Conservation (phyloP, 2,888 invertebrate species). For the Nephrotoma appendiculata region DNA sequence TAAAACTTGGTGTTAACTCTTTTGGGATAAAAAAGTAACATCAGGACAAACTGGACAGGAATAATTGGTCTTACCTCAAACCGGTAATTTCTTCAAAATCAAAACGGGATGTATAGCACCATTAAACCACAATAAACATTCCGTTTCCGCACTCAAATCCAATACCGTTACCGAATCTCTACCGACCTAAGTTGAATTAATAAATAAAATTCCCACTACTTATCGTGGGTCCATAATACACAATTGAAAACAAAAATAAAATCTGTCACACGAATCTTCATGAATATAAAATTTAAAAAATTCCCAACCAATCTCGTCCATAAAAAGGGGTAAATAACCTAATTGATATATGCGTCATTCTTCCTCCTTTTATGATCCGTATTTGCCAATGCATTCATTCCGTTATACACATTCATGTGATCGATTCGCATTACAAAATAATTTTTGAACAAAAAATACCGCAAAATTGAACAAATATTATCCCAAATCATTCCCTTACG, state of each 20-base stretch:
- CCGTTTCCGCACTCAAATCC: not conserved
- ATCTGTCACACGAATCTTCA: not conserved
- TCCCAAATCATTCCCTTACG: not conserved
- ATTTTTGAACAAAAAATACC: not conserved
- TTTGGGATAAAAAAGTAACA: too few species aligned
- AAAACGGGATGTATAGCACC: too few species aligned
- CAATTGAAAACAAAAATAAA: not conserved
- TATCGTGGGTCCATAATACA: not conserved
- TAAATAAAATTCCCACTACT: not conserved
- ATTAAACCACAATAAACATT: not conserved
- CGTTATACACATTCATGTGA: not conserved
- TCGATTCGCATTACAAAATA: not conserved
- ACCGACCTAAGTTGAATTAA: not conserved
- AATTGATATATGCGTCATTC: not conserved
- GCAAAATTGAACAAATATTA: not conserved
- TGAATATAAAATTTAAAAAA: not conserved
- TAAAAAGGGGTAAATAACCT: not conserved
- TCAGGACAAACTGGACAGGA: too few species aligned
- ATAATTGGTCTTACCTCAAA: too few species aligned
- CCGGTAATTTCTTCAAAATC: too few species aligned
- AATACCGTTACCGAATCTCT: not conserved
- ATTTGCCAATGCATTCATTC: not conserved
- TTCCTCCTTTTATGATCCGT: not conserved
- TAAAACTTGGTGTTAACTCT: too few species aligned
- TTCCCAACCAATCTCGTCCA: not conserved